Evolutionary conservation across 2,888 invertebrate genomes (phyloP), one percentile per base, ranked within the genome.

Genomic region (Empis livida): DNA sequence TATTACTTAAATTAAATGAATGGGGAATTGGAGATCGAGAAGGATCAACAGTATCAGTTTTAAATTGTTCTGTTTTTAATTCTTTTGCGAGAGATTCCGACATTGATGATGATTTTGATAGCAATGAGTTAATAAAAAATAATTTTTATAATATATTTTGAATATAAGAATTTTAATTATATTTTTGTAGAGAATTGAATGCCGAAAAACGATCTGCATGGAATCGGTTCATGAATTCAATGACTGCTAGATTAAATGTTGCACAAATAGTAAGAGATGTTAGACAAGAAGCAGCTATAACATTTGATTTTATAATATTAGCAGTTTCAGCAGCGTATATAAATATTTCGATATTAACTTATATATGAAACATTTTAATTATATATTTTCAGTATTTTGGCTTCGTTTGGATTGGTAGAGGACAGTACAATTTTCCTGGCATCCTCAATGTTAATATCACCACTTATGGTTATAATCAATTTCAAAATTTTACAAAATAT

Each of bases 361-460:
- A n/a, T n/a, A n/a, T n/a, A n/a, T n/a, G 31, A 14, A 3, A 15
- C 2, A 40, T 13, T 23, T n/a, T 46, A 17, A 37, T 31, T 40
- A 13, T 43, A 44, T 45, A 32, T 27, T 65, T 67, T 15, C 59
- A 80, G 80, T 44, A 63, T 82, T 45, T 75, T 86, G 42, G 82
- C 86, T 41, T 80, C 80, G 3, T 72, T 86, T 53, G 86, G 86
- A 2, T 65, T 88, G 49, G 75, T 80, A 10, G 86, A 86, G 61
- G 78, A 83, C 61, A 84, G 81, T 53, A 80, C 82, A 8, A 80
- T 86, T 10, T 76, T 80, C 48, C 67, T 87, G 38, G 82, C 86
- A 8, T 84, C 85, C 44, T 84, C 84, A 60, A 86, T 87, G 85
- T 73, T 87, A 15, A 82, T 87, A 48, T 86, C 85, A 0, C 86